Conservation (phyloP, 2,797 vertebrate genomes). For the Peromyscus aztecus region DNA sequence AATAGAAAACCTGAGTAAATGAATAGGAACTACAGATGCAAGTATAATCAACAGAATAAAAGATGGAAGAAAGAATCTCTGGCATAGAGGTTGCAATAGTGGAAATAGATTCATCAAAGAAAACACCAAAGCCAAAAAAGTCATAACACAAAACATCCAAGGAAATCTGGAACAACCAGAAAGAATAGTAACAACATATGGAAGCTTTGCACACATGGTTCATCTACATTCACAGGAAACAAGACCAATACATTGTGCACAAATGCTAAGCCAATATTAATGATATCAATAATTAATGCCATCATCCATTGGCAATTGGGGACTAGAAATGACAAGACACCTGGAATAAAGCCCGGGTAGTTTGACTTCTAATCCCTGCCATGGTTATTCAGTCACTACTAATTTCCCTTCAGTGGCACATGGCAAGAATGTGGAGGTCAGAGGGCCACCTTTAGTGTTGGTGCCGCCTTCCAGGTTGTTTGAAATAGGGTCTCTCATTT, state of each 20-base stretch:
- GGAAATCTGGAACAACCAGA: neutral
- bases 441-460: neutral
- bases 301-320: neutral
- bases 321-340: neutral
- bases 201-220: neutral
- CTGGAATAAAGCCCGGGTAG: neutral
- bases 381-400: neutral
- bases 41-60: too few relatives aligned
- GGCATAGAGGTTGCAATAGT: too few relatives aligned
- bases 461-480: neutral
- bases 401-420: conserved; percentile 4
- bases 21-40: too few relatives aligned
- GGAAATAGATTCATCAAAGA: too few relatives aligned
- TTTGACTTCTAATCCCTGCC: neutral
- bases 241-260: neutral
- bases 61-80: too few relatives aligned
- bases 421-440: neutral
- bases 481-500: neutral
- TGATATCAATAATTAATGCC: neutral
- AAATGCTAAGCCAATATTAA: conserved; percentile 11
- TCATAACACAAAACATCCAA: too few relatives aligned
- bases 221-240: conserved; percentile 16
- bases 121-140: too few relatives aligned
- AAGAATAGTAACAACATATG: neutral
- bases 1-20: too few relatives aligned